Percentiles rank a stretch among this genome's conserved stretches.
Conservation (phyloP, 1,140 invertebrate species). For the Tribolium madens region DNA sequence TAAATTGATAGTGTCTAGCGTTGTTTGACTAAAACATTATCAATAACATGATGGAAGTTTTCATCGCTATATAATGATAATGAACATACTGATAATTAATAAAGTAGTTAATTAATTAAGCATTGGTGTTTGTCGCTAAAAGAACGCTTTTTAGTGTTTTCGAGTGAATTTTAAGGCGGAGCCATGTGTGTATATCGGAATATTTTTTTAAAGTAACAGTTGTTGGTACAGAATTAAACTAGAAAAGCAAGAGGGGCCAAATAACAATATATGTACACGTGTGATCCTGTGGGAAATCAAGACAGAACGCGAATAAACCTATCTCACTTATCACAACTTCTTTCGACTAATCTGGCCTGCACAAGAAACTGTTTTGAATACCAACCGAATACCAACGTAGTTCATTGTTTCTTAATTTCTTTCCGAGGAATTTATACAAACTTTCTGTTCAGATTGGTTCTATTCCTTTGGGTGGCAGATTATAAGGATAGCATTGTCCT, state of each 20-base stretch:
- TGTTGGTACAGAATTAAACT: slow-evolving; percentile 43
- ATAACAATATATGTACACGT: slow-evolving; percentile 57
- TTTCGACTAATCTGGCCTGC: slow-evolving; percentile 54
- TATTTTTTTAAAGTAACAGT: slow-evolving; percentile 8
- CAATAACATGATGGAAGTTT: slow-evolving; percentile 16
- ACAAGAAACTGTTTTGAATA: slow-evolving; percentile 55
- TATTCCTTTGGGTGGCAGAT: slow-evolving; percentile 49
- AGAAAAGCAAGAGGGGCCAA: slow-evolving; percentile 40
- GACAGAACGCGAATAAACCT: slow-evolving; percentile 53
- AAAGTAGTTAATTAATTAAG: slow-evolving; percentile 12
- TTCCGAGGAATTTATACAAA: slow-evolving; percentile 48
- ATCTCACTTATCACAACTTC: slow-evolving; percentile 59
- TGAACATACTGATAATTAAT: background rate
- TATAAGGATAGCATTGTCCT: slow-evolving; percentile 47
- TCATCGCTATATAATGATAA: background rate
- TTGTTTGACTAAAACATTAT: slow-evolving; percentile 21
- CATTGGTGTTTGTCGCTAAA: background rate
- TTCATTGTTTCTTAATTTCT: slow-evolving; percentile 56
- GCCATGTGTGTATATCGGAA: background rate
- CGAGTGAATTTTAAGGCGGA: background rate
- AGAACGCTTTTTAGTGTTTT: background rate
- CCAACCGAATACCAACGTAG: slow-evolving; percentile 44
- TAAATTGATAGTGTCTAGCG: background rate
- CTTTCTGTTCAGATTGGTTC: slow-evolving; percentile 50
- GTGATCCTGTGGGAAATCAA: slow-evolving; percentile 57